Conservation (phyloP, 2,113 vertebrate genomes). For the Heterotis niloticus region DNA sequence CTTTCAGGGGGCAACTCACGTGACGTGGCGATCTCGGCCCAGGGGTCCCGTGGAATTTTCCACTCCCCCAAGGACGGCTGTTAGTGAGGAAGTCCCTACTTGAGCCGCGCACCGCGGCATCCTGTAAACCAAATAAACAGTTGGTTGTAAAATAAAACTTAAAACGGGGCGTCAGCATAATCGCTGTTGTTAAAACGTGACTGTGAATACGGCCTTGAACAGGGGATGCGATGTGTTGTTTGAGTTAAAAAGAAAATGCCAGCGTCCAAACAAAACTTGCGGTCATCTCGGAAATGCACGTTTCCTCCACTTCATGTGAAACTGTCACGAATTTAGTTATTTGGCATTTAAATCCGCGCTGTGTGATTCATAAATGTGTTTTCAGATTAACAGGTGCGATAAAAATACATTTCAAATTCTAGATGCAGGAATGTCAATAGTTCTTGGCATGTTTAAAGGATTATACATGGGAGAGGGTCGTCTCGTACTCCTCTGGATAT, state of each 20-base stretch:
- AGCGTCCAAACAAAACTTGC: too few relatives aligned
- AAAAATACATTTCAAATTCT: slow-evolving; percentile 1
- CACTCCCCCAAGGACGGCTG: background rate
- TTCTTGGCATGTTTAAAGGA: background rate
- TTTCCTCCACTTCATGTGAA: background rate
- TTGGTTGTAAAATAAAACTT: too few relatives aligned
- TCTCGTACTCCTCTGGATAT: too few relatives aligned
- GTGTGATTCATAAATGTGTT: background rate
- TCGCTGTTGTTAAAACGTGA: too few relatives aligned
- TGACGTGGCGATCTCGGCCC: background rate
- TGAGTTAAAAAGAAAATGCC: too few relatives aligned
- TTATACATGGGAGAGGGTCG: too few relatives aligned
- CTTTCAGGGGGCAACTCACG: background rate
- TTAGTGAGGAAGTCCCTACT: too few relatives aligned
- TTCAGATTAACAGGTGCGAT: background rate
- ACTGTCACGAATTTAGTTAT: background rate
- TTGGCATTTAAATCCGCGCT: background rate
- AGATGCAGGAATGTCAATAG: background rate
- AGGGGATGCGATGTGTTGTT: too few relatives aligned
- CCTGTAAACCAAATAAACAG: background rate
- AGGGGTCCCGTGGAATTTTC: slow-evolving; percentile 14
- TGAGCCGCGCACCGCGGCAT: background rate
- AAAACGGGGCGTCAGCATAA: too few relatives aligned
- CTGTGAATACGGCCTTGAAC: too few relatives aligned
- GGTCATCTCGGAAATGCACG: background rate